Base-by-base conservation (phyloP, 2,113 vertebrate species). In the Beaufortia kweichowensis region DNA sequence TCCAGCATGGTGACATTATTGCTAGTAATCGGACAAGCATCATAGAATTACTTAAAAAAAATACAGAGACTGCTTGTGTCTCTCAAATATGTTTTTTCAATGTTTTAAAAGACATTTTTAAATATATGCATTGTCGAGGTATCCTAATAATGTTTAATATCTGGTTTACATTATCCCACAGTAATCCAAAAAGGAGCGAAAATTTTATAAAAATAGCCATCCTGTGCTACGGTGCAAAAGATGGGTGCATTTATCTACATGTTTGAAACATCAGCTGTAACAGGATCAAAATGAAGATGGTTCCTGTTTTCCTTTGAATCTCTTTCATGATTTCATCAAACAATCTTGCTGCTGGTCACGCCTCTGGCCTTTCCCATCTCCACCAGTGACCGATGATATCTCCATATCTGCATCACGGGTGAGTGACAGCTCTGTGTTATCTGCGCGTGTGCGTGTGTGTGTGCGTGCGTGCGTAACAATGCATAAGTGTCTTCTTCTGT, bases 381-480 rank as follows among this genome's bases (percentile, higher is more conserved):
- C 57, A 61, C 56, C 57, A 19, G 5, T 46, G 71, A 48, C 57
- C 39, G 70, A 61, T 70, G 55, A 69, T 61, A 48, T 63, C 55
- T 69, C 35, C 66, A 61, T 56, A 65, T 78, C 39, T 62, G 41
- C 66, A 61, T 70, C 26, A 60, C 53, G 19, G 55, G 19, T 85
- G 59, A 64, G 33, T 43, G 70, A 57, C 71, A 72, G 68, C 28
- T 43, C 67, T 57, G 41, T 65, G 46, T 79, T 59, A 57, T 56
- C 59, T 79, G 46, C 10, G 41, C 21, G 9, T 29, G 3, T 60
- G 50, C 69, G 75, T 76, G 15, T 60, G 39, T 55, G 72, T 67
- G 65, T 69, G 7, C 29, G 57, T 50, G 4, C 21, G 19, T 82
- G 86, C 79, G 81, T 83, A 78, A 73, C 43, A 62, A 65, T 66